A percentile compares a stretch with the other conserved stretches of the same genome.
Evolutionary conservation across 2,113 vertebrate species (phyloP).

Genomic region (Chaetura pelagica): DNA sequence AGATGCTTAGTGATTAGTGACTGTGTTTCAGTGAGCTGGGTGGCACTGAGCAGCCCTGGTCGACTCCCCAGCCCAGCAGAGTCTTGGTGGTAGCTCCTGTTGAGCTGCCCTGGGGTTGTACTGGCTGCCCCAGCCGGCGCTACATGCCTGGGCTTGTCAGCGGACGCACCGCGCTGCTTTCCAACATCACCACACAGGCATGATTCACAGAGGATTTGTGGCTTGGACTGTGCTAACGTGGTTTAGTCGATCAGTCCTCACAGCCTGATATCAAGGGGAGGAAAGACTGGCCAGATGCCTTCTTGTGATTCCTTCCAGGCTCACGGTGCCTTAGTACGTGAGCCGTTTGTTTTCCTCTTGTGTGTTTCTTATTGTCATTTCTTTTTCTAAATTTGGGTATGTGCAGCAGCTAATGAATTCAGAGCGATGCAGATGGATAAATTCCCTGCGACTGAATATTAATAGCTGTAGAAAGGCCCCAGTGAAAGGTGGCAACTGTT

Average conservation of each 20-base stretch:
- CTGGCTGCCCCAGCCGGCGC: not conserved
- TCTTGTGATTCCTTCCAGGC: conserved; percentile 14
- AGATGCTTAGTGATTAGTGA: not conserved
- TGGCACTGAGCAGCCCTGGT: not conserved
- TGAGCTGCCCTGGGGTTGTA: not conserved
- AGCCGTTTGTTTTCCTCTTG: not conserved
- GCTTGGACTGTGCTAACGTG: conserved; percentile 23
- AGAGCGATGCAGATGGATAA: not conserved
- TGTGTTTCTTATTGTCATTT: not conserved
- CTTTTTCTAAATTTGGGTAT: not conserved
- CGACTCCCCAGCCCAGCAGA: not conserved
- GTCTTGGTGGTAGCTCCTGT: not conserved
- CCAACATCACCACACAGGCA: not conserved
- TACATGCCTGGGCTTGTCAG: conserved; percentile 50
- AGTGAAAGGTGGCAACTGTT: not conserved
- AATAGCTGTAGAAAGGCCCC: conserved; percentile 19
- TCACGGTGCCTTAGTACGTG: not conserved
- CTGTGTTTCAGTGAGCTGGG: not conserved
- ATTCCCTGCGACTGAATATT: conserved; percentile 10
- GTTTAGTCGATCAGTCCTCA: not conserved
- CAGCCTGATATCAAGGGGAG: not conserved
- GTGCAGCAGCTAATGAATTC: not conserved
- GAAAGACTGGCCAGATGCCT: not conserved
- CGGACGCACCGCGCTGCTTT: not conserved
- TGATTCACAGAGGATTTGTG: conserved; percentile 54